Conservation (phyloP, 2,797 vertebrate species). For the Mionectes olivaceus region DNA sequence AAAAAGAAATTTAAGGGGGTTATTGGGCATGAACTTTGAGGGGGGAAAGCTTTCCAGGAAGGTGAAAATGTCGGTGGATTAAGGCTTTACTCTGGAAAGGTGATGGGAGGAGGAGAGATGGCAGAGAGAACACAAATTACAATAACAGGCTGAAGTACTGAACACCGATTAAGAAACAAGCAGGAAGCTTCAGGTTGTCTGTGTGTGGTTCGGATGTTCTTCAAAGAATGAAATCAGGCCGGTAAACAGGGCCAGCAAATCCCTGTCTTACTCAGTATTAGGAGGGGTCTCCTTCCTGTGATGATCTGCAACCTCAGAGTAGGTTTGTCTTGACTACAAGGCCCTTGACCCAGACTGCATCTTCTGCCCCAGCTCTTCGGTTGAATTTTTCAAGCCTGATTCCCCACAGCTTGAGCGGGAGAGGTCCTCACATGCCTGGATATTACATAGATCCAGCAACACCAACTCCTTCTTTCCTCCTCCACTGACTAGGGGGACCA, state of each 20-base stretch:
- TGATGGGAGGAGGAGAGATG: background rate
- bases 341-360: background rate
- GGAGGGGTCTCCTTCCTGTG: background rate
- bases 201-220: background rate
- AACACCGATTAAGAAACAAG: background rate
- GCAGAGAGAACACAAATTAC: background rate
- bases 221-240: background rate
- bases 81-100: background rate
- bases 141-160: background rate
- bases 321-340: background rate
- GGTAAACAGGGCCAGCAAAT: background rate
- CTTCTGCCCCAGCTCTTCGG: background rate
- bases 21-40: background rate
- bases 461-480: background rate
- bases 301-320: background rate
- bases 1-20: background rate
- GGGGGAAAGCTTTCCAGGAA: background rate
- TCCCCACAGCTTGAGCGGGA: background rate
- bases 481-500: background rate
- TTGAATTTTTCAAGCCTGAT: background rate
- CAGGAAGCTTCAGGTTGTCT: background rate
- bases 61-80: background rate
- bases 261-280: background rate
- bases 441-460: background rate
- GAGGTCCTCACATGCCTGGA: accelerated